phyloP scores from a whole-genome alignment of 2,797 vertebrate genomes.

The Aldrovandia affinis region DNA sequence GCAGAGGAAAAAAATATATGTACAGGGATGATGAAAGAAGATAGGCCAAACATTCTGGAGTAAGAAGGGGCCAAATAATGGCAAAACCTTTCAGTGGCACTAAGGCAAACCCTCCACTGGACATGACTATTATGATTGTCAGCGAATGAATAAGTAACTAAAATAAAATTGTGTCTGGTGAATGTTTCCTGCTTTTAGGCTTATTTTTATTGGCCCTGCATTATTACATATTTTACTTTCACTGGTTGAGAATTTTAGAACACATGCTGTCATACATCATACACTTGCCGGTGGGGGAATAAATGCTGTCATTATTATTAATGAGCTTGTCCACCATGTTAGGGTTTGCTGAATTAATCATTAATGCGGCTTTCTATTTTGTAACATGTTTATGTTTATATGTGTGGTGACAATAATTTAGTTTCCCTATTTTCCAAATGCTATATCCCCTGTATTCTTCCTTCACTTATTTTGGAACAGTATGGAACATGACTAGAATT shows the following conservation, averaged over 20 bases:
- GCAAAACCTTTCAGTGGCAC: not conserved
- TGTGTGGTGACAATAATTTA: not conserved
- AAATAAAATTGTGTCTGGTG: not conserved
- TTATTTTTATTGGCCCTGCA: conserved; percentile 31
- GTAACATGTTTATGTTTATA: not conserved
- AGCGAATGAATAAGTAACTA: not conserved
- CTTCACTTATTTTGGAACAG: not conserved
- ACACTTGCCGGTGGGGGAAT: conserved; percentile 52
- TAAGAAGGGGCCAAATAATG: not conserved
- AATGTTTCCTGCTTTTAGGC: not conserved
- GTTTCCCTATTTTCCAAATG: not conserved
- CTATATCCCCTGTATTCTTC: not conserved
- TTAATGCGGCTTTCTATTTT: conserved; percentile 53
- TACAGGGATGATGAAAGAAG: no score
- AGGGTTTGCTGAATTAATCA: conserved; percentile 70
- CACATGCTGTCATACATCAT: conserved; percentile 60
- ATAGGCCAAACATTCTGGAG: no score
- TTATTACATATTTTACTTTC: conserved; percentile 11
- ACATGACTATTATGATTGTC: not conserved
- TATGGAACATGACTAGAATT: not conserved
- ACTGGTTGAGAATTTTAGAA: conserved; percentile 16
- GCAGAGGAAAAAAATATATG: no score
- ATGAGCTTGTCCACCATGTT: conserved; percentile 59
- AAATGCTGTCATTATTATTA: conserved; percentile 66
- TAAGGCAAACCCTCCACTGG: not conserved